Conservation (phyloP, 2,888 invertebrate genomes). For the Drosophila neutralis region DNA sequence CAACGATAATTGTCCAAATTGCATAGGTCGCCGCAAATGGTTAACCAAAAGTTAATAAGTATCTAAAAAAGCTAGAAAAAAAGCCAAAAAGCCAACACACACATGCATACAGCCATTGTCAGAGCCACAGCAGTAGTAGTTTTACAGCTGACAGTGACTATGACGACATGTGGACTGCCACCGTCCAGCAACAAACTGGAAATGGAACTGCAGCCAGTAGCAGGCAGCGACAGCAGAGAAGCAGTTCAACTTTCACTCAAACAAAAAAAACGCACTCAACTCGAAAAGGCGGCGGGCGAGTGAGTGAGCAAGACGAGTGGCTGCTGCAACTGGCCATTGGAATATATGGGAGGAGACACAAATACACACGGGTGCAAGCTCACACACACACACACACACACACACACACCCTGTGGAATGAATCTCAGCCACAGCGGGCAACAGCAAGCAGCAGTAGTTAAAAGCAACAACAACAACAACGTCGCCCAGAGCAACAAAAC, state of each 20-base stretch:
- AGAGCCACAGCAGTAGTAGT: neutral
- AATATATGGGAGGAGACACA: slow-evolving; percentile 76
- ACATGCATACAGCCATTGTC: neutral
- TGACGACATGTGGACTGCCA: slow-evolving; percentile 31
- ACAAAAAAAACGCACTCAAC: slow-evolving; percentile 47
- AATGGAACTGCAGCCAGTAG: slow-evolving; percentile 46
- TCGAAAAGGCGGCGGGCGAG: slow-evolving; percentile 8
- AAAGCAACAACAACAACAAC: slow-evolving; percentile 9
- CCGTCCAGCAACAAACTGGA: slow-evolving; percentile 53
- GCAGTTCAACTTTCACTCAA: slow-evolving; percentile 48
- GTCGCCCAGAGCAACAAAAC: slow-evolving; percentile 43
- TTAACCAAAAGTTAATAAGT: neutral
- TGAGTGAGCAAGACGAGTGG: slow-evolving; percentile 32
- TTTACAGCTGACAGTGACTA: slow-evolving; percentile 10
- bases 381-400: slow-evolving; percentile 8
- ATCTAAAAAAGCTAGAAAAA: neutral
- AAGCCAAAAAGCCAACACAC: neutral
- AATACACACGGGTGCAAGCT: slow-evolving; percentile 2
- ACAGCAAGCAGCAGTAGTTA: slow-evolving; percentile 12
- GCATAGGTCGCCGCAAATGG: neutral
- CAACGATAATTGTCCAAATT: neutral
- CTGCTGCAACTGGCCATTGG: slow-evolving; percentile 63
- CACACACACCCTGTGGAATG: slow-evolving; percentile 33
- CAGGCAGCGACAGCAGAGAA: slow-evolving; percentile 7
- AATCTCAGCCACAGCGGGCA: slow-evolving; percentile 65